Base-by-base conservation (phyloP, 1,140 invertebrate genomes). In the Pogonus chalceus region DNA sequence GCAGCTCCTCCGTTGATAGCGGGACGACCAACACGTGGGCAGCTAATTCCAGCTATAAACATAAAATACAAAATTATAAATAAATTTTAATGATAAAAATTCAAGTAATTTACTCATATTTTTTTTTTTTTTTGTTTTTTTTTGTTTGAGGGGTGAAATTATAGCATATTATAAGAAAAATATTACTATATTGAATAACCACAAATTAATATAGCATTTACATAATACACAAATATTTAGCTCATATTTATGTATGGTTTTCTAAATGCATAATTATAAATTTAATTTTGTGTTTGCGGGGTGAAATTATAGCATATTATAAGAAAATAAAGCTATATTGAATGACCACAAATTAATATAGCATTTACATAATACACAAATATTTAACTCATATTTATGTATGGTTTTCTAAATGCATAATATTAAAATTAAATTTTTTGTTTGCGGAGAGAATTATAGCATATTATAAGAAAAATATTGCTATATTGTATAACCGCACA, bases 21-120 rank as follows among this genome's bases (percentile, higher is more conserved):
- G 0, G 85, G 82, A 56, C 92, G 77, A 1, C 88, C 76, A 47
- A 82, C 88, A 54, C 90, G 79, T 4, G 92, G 93, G 64, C 93
- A 96, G 56, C 82, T 85, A 56, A 95, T 92, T 46, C 91, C 88
- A 52, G 76, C 62, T 62, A 58, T 58, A 59, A 37, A 39, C 31
- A 49, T 54, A 46, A 35, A n/a, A 35, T n/a, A 35, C n/a, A 23
- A 22, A 43, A 35, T 43, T 20, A 18, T 20, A 43, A 43, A 14
- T 53, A 53, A n/a, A 21, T 20, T 23, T 51, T 14, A 4, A 14
- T 21, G 23, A 2, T 2, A 22, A 49, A 51, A 24, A 51, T 24
- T 51, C 9, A 51, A 7, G 21, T 37, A 24, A 14, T 16, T 23
- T 14, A 39, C 26, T 2, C 26, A 49, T 21, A 49, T 49, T 49